phyloP scores from a whole-genome alignment of 2,888 invertebrate genomes.

The Caenorhabditis plicata region DNA sequence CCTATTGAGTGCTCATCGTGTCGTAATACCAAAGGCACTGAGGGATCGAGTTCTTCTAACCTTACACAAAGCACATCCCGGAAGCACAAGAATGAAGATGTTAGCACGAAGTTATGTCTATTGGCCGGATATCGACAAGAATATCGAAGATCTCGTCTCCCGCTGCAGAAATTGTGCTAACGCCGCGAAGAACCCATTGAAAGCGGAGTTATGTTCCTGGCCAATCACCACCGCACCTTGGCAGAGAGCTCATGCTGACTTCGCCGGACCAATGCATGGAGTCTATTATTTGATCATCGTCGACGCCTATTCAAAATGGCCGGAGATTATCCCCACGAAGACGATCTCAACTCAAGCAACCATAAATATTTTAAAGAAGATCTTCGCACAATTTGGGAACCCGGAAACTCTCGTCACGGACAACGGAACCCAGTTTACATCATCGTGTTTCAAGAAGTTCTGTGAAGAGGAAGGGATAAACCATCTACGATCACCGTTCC shows the following conservation, averaged over 20 bases:
- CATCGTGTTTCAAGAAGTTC: too few relatives aligned
- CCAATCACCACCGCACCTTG: constrained; percentile 55
- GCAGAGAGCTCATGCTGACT: constrained; percentile 67
- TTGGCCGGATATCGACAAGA: constrained; percentile 54
- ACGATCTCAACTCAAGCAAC: constrained; percentile 28
- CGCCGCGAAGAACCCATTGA: constrained; percentile 33
- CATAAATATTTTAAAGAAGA: constrained; percentile 28
- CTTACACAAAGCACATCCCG: background rate
- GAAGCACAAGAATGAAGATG: background rate
- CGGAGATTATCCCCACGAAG: constrained; percentile 58
- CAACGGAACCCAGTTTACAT: constrained; percentile 58
- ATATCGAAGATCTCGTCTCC: constrained; percentile 35
- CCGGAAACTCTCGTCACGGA: constrained; percentile 60
- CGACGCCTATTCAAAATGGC: constrained; percentile 68
- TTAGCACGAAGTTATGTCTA: constrained; percentile 41
- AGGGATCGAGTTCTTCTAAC: constrained; percentile 3
- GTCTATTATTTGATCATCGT: constrained; percentile 64
- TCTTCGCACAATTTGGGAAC: constrained; percentile 53
- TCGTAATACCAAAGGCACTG: constrained; percentile 49
- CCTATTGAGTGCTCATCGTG: constrained; percentile 31
- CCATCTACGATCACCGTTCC: too few relatives aligned
- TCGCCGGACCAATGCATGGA: constrained; percentile 66
- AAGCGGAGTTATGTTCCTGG: constrained; percentile 56
- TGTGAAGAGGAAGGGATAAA: background rate
- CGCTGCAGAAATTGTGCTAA: constrained; percentile 40